Conservation (phyloP, 2,888 invertebrate species). For the Drosophila incognita region DNA sequence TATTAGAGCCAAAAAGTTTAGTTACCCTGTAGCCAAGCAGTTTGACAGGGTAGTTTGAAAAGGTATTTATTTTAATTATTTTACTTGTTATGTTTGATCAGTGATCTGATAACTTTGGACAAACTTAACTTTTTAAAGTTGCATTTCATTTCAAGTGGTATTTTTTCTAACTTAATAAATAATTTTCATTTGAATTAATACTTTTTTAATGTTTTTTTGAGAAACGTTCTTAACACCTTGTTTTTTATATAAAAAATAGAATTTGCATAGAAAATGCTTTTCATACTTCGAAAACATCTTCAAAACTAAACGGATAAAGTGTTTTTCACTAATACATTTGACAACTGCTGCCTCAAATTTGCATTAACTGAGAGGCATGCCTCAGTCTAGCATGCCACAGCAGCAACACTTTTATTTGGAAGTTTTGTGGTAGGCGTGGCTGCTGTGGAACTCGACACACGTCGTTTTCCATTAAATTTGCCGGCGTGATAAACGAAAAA, state of each 20-base stretch:
- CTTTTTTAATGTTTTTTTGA: neutral
- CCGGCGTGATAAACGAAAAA: slow-evolving; percentile 72
- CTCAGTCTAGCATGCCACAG: neutral
- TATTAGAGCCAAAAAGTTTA: slow-evolving; percentile 18
- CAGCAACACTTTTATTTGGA: slow-evolving; percentile 11
- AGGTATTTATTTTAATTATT: accelerated
- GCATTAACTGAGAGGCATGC: slow-evolving; percentile 13
- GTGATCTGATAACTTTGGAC: neutral
- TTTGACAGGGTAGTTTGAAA: neutral
- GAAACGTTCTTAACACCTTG: no score
- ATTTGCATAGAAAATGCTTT: neutral
- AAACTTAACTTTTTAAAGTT: neutral
- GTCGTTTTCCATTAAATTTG: slow-evolving; percentile 77
- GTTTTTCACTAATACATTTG: neutral
- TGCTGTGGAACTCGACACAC: slow-evolving; percentile 52
- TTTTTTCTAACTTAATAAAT: neutral
- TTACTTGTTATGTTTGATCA: neutral
- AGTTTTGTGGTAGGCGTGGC: slow-evolving; percentile 34
- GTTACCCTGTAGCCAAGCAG: neutral
- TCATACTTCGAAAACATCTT: neutral
- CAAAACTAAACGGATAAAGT: neutral
- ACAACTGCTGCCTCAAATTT: neutral
- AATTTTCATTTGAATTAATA: neutral
- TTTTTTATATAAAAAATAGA: no score
- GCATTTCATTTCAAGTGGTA: neutral